Conservation (phyloP, 2,888 invertebrate species). For the Diarsia mendica region DNA sequence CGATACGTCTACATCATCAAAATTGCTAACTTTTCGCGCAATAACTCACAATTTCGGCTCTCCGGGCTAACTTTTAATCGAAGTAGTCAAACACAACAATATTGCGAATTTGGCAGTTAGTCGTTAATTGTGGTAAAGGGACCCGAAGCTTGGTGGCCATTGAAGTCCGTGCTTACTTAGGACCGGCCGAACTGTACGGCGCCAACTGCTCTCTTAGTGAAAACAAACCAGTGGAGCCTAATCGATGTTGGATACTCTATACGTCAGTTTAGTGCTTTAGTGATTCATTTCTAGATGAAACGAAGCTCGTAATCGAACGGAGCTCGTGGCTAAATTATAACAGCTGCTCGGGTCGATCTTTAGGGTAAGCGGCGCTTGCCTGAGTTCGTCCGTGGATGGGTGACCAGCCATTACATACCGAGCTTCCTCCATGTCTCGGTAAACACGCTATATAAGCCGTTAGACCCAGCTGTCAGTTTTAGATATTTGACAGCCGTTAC, state of each 20-base stretch:
- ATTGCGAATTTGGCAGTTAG: conserved; percentile 68
- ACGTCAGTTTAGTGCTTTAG: conserved; percentile 13
- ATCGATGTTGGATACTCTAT: conserved; percentile 44
- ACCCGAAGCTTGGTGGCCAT: conserved; percentile 44
- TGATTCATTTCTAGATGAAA: conserved; percentile 4
- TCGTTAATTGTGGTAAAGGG: conserved; percentile 62
- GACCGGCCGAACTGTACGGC: conserved; percentile 56
- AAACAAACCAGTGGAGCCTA: conserved; percentile 55
- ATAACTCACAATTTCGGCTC: conserved; percentile 55
- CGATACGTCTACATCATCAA: conserved; percentile 56
- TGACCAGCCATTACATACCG: too few species aligned
- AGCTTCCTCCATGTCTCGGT: too few species aligned
- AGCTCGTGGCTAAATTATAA: too few species aligned
- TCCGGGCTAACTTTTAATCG: conserved; percentile 63
- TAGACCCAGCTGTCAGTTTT: too few species aligned
- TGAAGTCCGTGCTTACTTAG: conserved; percentile 68
- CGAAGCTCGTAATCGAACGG: background rate
- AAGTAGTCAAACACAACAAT: conserved; percentile 69
- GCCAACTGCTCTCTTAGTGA: conserved; percentile 61
- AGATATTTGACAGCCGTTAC: too few species aligned
- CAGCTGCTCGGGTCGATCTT: too few species aligned
- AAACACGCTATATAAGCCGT: too few species aligned
- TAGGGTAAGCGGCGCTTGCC: too few species aligned
- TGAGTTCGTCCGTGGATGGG: too few species aligned
- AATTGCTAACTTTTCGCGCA: conserved; percentile 50